phyloP scores from a whole-genome alignment of 2,113 vertebrate species.

The Thamnophis sirtalis region DNA sequence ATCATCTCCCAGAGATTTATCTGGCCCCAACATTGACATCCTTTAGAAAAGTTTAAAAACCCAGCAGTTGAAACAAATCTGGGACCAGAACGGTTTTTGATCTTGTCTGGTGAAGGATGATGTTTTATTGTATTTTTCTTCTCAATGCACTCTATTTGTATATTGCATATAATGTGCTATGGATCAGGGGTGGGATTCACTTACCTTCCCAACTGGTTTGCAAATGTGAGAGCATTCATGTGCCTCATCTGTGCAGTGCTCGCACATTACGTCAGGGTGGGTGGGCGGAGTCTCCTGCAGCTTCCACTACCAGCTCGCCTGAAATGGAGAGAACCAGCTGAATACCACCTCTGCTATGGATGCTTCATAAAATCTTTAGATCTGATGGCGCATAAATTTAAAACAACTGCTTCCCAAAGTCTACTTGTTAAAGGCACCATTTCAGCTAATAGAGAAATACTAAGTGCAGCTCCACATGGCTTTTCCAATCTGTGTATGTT shows the following conservation, averaged over 20 bases:
- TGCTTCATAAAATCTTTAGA: not conserved
- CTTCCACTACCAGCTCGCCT: too few species aligned
- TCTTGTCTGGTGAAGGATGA: not conserved
- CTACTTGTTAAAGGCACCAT: not conserved
- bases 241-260: too few species aligned
- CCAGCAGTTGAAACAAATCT: not conserved
- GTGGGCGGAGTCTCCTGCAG: too few species aligned
- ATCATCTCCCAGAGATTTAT: not conserved
- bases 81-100: not conserved
- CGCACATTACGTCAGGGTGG: too few species aligned
- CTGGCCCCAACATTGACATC: not conserved
- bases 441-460: not conserved
- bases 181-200: not conserved
- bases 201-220: too few species aligned
- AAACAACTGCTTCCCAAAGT: not conserved
- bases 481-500: not conserved
- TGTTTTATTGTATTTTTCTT: not conserved
- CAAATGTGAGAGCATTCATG: too few species aligned
- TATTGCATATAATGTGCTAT: not conserved
- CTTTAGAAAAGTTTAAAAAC: not conserved
- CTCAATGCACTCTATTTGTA: not conserved
- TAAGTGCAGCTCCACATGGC: not conserved
- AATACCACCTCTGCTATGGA: not conserved
- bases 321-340: too few species aligned
- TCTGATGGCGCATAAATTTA: not conserved